phyloP scores from a whole-genome alignment of 2,113 vertebrate genomes.

The Microtus richardsoni region DNA sequence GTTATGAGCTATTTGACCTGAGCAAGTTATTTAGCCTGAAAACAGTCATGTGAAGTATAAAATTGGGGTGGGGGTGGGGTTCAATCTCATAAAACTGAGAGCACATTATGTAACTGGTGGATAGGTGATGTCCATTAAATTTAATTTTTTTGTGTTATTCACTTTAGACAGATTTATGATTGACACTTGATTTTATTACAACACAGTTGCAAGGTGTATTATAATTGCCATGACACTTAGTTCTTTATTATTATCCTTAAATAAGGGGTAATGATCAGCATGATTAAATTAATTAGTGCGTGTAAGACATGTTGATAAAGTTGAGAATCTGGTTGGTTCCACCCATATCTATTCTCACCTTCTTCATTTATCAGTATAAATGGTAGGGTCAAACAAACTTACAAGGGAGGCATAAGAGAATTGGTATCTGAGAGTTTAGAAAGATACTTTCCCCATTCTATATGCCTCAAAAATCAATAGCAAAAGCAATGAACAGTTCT shows the following conservation, averaged over 20 bases:
- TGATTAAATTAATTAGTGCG: constrained; percentile 45
- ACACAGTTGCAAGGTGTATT: background rate
- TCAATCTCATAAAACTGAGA: background rate
- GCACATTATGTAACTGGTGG: background rate
- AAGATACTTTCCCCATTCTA: background rate
- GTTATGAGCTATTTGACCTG: background rate
- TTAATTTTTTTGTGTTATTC: background rate
- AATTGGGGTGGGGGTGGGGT: background rate
- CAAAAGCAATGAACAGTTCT: constrained; percentile 2
- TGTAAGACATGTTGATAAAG: background rate
- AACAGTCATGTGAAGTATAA: background rate
- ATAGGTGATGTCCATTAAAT: background rate
- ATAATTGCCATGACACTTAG: background rate
- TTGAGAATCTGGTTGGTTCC: background rate
- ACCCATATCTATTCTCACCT: background rate
- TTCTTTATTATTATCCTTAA: constrained; percentile 2
- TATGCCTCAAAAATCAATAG: background rate
- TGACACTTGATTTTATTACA: background rate
- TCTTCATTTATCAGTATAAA: background rate
- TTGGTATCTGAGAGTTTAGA: background rate
- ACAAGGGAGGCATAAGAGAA: background rate
- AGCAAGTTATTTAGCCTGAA: background rate
- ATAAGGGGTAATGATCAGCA: background rate
- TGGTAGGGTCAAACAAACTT: background rate
- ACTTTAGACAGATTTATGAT: background rate